These are phyloP conservation scores for Condylura cristata DNA, from an alignment of 2,113 vertebrate genomes.

Conservation along the genomic window DNA sequence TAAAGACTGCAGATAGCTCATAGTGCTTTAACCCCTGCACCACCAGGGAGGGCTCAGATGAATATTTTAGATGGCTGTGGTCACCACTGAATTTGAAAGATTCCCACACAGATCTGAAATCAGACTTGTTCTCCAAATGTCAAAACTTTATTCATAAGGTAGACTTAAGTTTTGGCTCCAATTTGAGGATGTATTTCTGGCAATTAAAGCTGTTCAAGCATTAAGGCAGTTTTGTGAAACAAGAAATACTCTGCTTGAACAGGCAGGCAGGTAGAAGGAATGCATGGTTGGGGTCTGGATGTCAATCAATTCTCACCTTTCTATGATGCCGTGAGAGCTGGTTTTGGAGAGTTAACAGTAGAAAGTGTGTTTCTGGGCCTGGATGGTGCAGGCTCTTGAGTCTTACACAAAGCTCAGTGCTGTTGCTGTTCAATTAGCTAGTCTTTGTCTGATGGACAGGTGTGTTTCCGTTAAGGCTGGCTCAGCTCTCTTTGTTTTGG, in stretches of 20 bases:
- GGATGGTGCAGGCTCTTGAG: background rate
- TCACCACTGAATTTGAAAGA: background rate
- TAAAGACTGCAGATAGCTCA: too few relatives aligned
- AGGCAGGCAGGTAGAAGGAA: fast-evolving
- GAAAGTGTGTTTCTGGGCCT: background rate
- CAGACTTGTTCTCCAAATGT: conserved; percentile 13
- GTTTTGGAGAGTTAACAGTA: background rate
- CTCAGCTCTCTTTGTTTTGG: conserved; percentile 67
- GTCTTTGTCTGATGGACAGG: conserved; percentile 56
- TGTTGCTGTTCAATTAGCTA: conserved; percentile 43
- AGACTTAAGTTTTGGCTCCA: background rate
- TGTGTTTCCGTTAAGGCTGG: conserved; percentile 37
- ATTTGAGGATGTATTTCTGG: background rate
- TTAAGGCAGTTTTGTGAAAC: background rate
- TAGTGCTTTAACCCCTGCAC: too few relatives aligned
- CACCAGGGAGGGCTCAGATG: too few relatives aligned
- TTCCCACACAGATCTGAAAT: background rate
- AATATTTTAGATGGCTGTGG: background rate
- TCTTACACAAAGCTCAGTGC: fast-evolving
- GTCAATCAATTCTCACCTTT: too few relatives aligned
- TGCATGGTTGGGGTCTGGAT: fast-evolving
- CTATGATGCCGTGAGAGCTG: background rate
- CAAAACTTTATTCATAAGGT: conserved; percentile 20
- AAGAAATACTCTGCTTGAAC: background rate
- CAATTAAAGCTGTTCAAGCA: background rate